phyloP scores from a whole-genome alignment of 2,797 vertebrate species.

The Taenioides sp. region DNA sequence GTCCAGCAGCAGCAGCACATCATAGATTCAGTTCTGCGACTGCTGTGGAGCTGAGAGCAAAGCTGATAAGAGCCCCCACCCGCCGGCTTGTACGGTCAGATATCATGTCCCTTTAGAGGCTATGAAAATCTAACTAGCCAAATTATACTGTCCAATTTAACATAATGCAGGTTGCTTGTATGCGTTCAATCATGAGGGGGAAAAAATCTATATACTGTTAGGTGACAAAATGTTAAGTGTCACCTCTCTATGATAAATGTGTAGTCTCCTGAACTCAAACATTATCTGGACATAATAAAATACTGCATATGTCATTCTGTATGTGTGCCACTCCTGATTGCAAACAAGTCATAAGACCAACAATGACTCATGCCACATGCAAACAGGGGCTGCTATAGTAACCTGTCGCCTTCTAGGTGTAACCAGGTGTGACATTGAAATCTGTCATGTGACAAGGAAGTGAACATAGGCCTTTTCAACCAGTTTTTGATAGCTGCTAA shows the following conservation, averaged over 20 bases:
- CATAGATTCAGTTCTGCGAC: background rate
- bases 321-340: constrained; percentile 15
- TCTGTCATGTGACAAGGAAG: constrained; percentile 28
- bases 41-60: constrained; percentile 18
- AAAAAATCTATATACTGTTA: no score
- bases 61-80: constrained; percentile 68
- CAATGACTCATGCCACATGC: constrained; percentile 51
- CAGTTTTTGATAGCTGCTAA: background rate
- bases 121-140: constrained; percentile 40
- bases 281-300: background rate
- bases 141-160: background rate
- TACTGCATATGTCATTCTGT: background rate
- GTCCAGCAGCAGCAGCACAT: background rate
- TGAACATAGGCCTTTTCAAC: constrained; percentile 20
- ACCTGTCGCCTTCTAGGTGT: constrained; percentile 27
- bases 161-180: background rate
- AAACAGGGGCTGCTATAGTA: constrained; percentile 34
- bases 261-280: background rate
- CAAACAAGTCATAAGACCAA: constrained; percentile 47
- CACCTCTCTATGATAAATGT: background rate
- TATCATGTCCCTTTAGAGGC: constrained; percentile 48
- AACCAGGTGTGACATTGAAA: constrained; percentile 28
- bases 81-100: constrained; percentile 61
- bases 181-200: no score
- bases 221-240: no score